These are phyloP conservation scores for Eretmocerus hayati DNA, from an alignment of 2,888 invertebrate genomes.

Conservation along the genomic window DNA sequence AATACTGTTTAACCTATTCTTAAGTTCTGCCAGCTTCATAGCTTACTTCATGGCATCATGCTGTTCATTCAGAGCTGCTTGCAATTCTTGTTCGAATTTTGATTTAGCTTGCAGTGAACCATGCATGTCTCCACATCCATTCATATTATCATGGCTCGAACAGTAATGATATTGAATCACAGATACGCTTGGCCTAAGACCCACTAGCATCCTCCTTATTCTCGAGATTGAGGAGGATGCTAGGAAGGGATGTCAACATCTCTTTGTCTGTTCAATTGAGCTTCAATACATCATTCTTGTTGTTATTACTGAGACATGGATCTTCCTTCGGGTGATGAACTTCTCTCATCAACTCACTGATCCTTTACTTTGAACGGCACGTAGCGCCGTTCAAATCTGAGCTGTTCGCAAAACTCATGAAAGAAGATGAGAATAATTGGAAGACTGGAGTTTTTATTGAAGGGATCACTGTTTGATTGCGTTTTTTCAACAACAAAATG, in stretches of 20 bases:
- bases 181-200: conserved; percentile 60
- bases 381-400: too few species aligned
- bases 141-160: conserved; percentile 49
- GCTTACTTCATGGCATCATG: conserved; percentile 78
- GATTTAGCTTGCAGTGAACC: conserved; percentile 55
- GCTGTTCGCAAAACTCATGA: too few species aligned
- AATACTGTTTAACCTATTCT: conserved; percentile 65
- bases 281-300: too few species aligned
- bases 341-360: conserved; percentile 40
- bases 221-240: too few species aligned
- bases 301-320: conserved; percentile 34
- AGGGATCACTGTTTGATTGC: too few species aligned
- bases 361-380: too few species aligned
- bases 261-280: conserved; percentile 55
- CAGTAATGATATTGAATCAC: conserved; percentile 62
- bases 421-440: too few species aligned
- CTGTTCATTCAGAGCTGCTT: conserved; percentile 58
- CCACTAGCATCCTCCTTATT: conserved; percentile 61
- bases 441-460: too few species aligned
- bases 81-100: conserved; percentile 52
- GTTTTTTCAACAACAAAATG: too few species aligned
- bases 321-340: conserved; percentile 41
- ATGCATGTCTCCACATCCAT: conserved; percentile 23
- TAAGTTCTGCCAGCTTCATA: conserved; percentile 64
- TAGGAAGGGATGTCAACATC: too few species aligned